Percentiles rank a stretch among this genome's conserved stretches.
Evolutionary conservation across 2,888 invertebrate genomes (phyloP).

Genomic region (Chaetogeoica ovagalla): DNA sequence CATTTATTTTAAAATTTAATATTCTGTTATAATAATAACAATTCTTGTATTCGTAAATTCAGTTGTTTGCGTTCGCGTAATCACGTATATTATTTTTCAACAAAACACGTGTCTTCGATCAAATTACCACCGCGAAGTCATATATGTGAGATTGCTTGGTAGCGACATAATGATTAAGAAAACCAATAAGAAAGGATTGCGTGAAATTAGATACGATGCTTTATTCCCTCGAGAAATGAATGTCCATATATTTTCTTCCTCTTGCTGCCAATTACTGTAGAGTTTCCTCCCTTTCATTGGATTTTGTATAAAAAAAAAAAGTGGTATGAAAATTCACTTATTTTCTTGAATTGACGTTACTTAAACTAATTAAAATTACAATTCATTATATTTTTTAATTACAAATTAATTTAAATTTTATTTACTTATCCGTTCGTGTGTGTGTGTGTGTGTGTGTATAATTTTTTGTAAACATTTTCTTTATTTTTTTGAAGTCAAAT

Average conservation of each 20-base stretch:
- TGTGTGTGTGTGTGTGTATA: no score
- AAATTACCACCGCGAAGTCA: constrained; percentile 42
- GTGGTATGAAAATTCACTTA: constrained; percentile 9
- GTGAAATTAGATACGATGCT: constrained; percentile 50
- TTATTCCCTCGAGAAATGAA: constrained; percentile 37
- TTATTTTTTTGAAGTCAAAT: no score
- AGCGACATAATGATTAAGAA: constrained; percentile 50
- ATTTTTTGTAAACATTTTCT: not conserved
- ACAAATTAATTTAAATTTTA: not conserved
- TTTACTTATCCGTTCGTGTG: no score
- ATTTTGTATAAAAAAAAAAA: not conserved
- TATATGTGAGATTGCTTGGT: constrained; percentile 47
- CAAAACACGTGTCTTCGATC: constrained; percentile 36
- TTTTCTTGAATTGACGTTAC: not conserved
- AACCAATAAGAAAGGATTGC: constrained; percentile 50
- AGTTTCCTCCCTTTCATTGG: constrained; percentile 10
- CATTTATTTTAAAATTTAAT: constrained; percentile 30
- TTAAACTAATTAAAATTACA: not conserved
- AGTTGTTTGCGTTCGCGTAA: constrained; percentile 11
- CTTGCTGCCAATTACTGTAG: constrained; percentile 45
- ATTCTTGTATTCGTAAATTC: constrained; percentile 37
- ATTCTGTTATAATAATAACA: constrained; percentile 12
- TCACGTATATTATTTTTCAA: constrained; percentile 34
- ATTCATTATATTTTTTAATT: constrained; percentile 18
- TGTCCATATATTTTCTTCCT: constrained; percentile 44